Conservation (phyloP, 1,140 invertebrate species). For the Temnothorax longispinosus region DNA sequence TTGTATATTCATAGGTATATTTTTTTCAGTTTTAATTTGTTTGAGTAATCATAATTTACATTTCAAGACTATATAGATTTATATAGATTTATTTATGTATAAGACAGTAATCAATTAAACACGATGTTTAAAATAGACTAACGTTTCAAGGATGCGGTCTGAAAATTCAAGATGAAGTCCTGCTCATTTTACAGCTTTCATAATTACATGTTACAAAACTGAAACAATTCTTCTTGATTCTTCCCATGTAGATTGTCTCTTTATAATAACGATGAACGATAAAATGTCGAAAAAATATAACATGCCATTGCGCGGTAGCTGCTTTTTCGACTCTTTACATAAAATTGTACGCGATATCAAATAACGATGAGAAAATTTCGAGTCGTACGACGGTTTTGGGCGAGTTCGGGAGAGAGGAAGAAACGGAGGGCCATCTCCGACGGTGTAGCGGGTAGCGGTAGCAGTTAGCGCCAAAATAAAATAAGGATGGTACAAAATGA, state of each 20-base stretch:
- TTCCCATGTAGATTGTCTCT: background rate
- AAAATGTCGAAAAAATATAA: conserved; percentile 1
- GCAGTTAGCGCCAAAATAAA: conserved; percentile 84
- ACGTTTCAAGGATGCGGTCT: background rate
- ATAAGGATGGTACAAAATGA: conserved; percentile 82
- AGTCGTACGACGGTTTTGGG: conserved; percentile 1
- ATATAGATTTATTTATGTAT: background rate
- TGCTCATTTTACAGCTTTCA: background rate
- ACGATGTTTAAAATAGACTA: background rate
- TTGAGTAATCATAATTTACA: background rate
- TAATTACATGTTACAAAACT: background rate
- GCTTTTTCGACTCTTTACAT: background rate
- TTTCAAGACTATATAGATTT: background rate
- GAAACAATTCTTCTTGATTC: background rate
- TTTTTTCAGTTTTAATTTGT: background rate
- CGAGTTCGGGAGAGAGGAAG: conserved; percentile 6
- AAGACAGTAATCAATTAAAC: background rate
- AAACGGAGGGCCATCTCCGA: conserved; percentile 70
- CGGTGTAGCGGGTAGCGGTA: conserved; percentile 67
- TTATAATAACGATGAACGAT: background rate
- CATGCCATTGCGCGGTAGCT: background rate
- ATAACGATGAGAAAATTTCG: conserved; percentile 53
- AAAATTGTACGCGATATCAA: conserved; percentile 33
- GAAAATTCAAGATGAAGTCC: background rate
- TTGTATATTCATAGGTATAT: background rate